Evolutionary conservation across 2,888 invertebrate genomes (phyloP), one percentile per base, ranked within the genome.

Genomic region (Philaethria dido): DNA sequence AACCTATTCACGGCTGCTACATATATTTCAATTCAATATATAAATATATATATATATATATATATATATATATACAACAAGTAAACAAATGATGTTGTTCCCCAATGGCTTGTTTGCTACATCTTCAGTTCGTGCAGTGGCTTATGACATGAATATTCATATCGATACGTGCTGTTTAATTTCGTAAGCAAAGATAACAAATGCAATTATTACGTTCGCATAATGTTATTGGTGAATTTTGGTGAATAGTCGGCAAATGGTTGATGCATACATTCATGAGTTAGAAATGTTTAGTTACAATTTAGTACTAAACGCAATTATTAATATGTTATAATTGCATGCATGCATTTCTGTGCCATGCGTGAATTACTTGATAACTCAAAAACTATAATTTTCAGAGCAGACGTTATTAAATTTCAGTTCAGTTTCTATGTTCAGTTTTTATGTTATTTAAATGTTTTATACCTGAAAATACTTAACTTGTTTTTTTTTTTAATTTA

Each of bases 151-250:
- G 59, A 65, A 65, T 65, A 65, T 65, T 65, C 59, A 65, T 50
- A 65, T 20, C 36, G 42, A 59, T 52, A 57, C 50, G 50, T 52
- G 57, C 16, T 42, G 59, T 60, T 64, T 50, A 42, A 64, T 64
- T 65, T 60, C 50, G 60, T 29, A 65, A 50, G 29, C 64, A 59
- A 39, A 60, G 64, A 65, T 65, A 65, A 65, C 64, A 60, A 39
- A 33, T 20, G 48, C 22, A 50, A 52, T 65, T 60, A 60, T 57
- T 48, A 48, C 50, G 29, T 60, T 14, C 59, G 14, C 39, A 65
- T 29, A 60, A 20, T 50, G 20, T 52, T 60, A 60, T 65, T 59
- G 14, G 50, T 13, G 29, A 60, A 50, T 60, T 64, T 60, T 44
- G 42, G 59, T 44, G 39, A 50, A 50, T 57, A 48, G 18, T 16